Evolutionary conservation across 1,140 invertebrate species (phyloP).

Genomic region (Aradophagus sp.): DNA sequence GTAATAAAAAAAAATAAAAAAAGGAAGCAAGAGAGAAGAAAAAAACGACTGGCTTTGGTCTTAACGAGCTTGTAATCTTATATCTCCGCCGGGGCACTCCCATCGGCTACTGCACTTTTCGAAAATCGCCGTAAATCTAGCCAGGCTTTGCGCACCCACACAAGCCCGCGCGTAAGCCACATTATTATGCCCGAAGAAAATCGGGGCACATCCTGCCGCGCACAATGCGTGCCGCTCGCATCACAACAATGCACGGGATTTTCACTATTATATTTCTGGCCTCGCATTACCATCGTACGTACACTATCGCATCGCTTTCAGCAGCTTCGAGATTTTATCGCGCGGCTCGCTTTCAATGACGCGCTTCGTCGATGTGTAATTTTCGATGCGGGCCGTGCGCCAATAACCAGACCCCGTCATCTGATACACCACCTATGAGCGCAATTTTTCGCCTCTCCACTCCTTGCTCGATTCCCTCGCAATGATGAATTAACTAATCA

Average conservation of each 20-base stretch:
- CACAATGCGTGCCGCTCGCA: constrained; percentile 54
- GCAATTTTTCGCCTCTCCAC: constrained; percentile 2
- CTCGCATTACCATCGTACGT: constrained; percentile 66
- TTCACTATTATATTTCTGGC: constrained; percentile 64
- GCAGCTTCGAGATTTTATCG: constrained; percentile 65
- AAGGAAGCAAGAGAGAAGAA: constrained; percentile 22
- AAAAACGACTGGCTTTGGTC: constrained; percentile 19
- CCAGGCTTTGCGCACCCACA: constrained; percentile 34
- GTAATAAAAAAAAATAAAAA: constrained; percentile 21
- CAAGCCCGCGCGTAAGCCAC: constrained; percentile 54
- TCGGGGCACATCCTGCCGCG: constrained; percentile 61
- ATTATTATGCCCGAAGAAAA: constrained; percentile 58
- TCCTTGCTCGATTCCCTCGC: background rate
- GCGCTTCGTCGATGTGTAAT: constrained; percentile 53
- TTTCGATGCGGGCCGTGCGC: constrained; percentile 47
- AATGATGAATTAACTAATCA: no score
- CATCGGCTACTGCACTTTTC: constrained; percentile 55
- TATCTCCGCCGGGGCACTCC: constrained; percentile 33
- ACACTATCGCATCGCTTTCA: constrained; percentile 60
- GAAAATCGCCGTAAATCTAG: constrained; percentile 44
- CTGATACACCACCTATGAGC: constrained; percentile 3
- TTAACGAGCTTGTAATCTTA: constrained; percentile 55
- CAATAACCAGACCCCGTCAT: constrained; percentile 45
- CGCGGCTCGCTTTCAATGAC: constrained; percentile 53
- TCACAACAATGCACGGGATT: constrained; percentile 59